A percentile compares a stretch with the other conserved stretches of the same genome.
These are phyloP conservation scores for Trochalopteron elliotii DNA, from an alignment of 2,113 vertebrate species.

Conservation along the genomic window DNA sequence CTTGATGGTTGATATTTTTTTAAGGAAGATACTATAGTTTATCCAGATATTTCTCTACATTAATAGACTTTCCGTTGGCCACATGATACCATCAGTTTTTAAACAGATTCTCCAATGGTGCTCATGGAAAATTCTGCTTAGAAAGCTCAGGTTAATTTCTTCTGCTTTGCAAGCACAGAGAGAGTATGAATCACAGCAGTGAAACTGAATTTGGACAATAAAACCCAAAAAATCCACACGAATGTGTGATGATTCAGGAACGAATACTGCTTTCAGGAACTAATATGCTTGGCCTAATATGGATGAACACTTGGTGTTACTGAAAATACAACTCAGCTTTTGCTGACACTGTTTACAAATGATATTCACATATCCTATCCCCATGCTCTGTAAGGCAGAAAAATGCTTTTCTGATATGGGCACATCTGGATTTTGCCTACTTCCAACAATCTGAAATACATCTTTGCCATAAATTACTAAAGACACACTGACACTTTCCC, in stretches of 20 bases:
- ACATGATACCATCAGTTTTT: background rate
- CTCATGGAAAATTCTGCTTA: slow-evolving; percentile 14
- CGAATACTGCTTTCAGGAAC: slow-evolving; percentile 7
- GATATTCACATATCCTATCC: background rate
- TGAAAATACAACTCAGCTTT: background rate
- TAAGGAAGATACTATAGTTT: background rate
- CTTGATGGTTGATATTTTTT: background rate
- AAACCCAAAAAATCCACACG: background rate
- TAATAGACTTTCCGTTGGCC: background rate
- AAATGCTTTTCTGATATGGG: background rate
- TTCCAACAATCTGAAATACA: background rate
- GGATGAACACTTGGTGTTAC: background rate
- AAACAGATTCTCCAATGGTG: background rate
- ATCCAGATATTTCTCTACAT: background rate
- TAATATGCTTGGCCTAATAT: background rate
- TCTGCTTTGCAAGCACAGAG: background rate
- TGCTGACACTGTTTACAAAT: background rate
- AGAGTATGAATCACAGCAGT: background rate
- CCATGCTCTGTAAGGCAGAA: background rate
- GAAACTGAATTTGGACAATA: background rate
- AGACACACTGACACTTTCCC: background rate
- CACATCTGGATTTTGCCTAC: background rate
- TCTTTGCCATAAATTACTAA: background rate
- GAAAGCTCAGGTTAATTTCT: slow-evolving; percentile 2
- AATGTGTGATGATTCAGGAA: background rate